Evolutionary conservation across 2,888 invertebrate species (phyloP), one percentile per base, ranked within the genome.

Genomic region (Dione juno): DNA sequence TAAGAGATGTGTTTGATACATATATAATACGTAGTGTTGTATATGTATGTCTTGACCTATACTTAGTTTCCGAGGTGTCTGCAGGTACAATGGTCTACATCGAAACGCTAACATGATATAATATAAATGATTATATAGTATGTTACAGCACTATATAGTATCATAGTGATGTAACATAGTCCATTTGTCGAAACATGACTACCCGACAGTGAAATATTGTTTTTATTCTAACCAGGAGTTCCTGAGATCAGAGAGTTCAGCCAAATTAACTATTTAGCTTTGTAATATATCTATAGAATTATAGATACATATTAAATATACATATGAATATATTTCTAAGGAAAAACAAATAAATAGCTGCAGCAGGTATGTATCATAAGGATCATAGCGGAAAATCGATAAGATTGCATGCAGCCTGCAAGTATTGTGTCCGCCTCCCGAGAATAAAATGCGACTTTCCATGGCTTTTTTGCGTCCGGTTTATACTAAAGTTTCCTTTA

Each of bases 401-500:
- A 45, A 45, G 61, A 61, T n/a, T 1, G 35, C 7, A n/a, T 28
- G n/a, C 43, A 61, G 54, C 9, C 54, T 9, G 16, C n/a, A 37
- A 35, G 37, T 61, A 28, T 45, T 45, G 28, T 16, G n/a, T n/a
- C n/a, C n/a, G n/a, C n/a, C n/a, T n/a, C n/a, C n/a, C 61, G 61
- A 61, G 61, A 45, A 61, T 61, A 61, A 61, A 45, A 45, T 61
- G 43, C 16, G 61, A 57, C 37, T 40, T 40, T 16, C 6, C 16
- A 35, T 19, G 35, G 37, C 40, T 48, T 64, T 50, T 64, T 64
- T 64, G 35, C 45, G 37, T 63, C 37, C 68, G 45, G 35, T 52
- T 45, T 45, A 59, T 45, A 37, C 63, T 53, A 63, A 68, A 68
- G 68, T 68, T 68, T 63, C 63, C 53, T 68, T 68, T 54, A 45